phyloP scores from a whole-genome alignment of 2,888 invertebrate species.

The Saturnia japonica region DNA sequence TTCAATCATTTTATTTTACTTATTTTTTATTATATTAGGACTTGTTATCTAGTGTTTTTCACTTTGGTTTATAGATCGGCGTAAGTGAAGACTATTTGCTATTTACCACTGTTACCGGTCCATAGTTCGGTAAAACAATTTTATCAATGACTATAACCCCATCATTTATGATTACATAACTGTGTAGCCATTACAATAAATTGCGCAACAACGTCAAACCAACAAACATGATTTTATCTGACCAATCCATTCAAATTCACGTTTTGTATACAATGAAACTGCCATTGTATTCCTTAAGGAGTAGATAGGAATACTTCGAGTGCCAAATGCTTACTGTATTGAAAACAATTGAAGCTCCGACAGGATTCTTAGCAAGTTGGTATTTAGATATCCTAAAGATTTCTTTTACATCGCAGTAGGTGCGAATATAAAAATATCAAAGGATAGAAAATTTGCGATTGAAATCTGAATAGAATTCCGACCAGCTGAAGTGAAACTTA shows the following conservation, averaged over 20 bases:
- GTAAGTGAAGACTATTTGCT: neutral
- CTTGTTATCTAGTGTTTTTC: neutral
- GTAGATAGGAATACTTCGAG: conserved; percentile 54
- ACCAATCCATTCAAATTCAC: conserved; percentile 56
- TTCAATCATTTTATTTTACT: too few relatives aligned
- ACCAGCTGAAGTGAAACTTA: conserved; percentile 3
- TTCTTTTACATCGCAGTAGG: conserved; percentile 21
- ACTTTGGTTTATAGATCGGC: neutral
- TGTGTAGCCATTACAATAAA: conserved; percentile 11
- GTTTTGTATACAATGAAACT: conserved; percentile 59
- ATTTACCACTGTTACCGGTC: neutral
- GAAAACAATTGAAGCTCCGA: conserved; percentile 47
- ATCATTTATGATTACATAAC: conserved; percentile 7
- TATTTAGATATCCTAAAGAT: conserved; percentile 35
- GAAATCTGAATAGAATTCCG: conserved; percentile 17
- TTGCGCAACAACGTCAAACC: conserved; percentile 35
- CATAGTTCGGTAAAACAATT: neutral
- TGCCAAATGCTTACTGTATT: conserved; percentile 50
- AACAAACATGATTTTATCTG: conserved; percentile 62
- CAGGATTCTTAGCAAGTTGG: conserved; percentile 40
- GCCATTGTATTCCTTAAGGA: conserved; percentile 62
- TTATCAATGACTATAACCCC: neutral
- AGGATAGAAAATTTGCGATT: conserved; percentile 20
- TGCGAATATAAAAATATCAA: conserved; percentile 14
- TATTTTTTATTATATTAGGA: neutral